Base-by-base conservation (phyloP, 2,113 vertebrate genomes). In the Prochilodus magdalenae region DNA sequence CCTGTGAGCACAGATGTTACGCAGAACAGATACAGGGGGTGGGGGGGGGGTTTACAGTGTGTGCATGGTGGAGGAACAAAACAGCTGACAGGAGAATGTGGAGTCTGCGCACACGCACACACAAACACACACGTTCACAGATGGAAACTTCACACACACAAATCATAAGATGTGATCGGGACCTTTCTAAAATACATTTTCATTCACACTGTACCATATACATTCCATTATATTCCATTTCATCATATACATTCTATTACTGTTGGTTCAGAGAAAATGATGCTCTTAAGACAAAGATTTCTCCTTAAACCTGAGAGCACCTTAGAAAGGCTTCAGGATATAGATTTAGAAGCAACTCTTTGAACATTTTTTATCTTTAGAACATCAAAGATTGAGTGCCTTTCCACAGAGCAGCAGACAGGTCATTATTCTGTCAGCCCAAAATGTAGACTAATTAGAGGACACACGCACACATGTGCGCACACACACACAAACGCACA, bases 21-120 rank as follows among this genome's bases (percentile, higher is more conserved):
- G 75, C 65, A 80, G 15, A 69, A 47, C 40, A 82, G 65, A 40
- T 53, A 73, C 75, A 79, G 36, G 36, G 36, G 62, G 49, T n/a
- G 3, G 70, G 29, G 2, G 74, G 62, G 49, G 30, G 3, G 70
- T 57, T 82, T 40, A 78, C 22, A 70, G 15, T 49, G 26, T 66
- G 30, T 75, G 30, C n/a, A 63, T 36, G 60, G 63, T 60, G 73
- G 67, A 59, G 26, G 26, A 73, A 75, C 3, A 57, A 24, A 36
- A 74, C 53, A 29, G n/a, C 27, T 14, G 30, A 81, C 27, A 63
- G 79, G 29, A 33, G 33, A 59, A 77, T 76, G 53, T 60, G 60
- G 26, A 66, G 66, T 33, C 44, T 69, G 20, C 53, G 22, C 7
- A 79, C 75, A 78, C 30, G 57, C 60, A 83, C 33, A 63, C 27